Conservation (phyloP, 1,140 invertebrate species). For the Nephila pilipes region DNA sequence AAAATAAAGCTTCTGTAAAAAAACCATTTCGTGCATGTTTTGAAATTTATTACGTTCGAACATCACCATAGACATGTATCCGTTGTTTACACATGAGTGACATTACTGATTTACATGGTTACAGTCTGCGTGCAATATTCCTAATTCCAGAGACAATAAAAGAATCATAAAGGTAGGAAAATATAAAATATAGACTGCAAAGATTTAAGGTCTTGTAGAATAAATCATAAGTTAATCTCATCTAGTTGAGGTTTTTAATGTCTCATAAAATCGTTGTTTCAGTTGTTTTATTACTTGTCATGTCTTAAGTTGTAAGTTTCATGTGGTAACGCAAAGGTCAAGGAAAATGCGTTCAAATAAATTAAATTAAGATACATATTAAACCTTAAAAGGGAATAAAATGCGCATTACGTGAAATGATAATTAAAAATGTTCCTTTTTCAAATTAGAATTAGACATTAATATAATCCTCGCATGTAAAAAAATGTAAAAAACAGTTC, state of each 20-base stretch:
- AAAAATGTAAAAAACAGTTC: too few species aligned
- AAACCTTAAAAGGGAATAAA: too few species aligned
- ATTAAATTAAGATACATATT: neutral
- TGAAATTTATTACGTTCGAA: neutral
- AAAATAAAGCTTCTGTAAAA: too few species aligned
- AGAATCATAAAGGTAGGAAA: neutral
- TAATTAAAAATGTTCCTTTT: too few species aligned
- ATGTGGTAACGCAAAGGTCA: neutral
- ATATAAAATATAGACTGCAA: neutral
- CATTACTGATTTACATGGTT: neutral
- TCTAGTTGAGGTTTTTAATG: constrained; percentile 20
- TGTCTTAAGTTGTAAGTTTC: neutral
- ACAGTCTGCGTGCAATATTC: neutral
- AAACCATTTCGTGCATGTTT: too few species aligned
- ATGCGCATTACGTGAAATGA: too few species aligned
- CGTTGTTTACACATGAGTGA: neutral
- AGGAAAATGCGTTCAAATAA: neutral
- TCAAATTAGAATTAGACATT: too few species aligned
- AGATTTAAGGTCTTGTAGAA: neutral
- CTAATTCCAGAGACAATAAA: constrained; percentile 2
- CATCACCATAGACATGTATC: neutral
- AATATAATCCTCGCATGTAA: too few species aligned
- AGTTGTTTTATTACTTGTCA: constrained; percentile 30
- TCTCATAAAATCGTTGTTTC: constrained; percentile 24
- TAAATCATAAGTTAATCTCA: constrained; percentile 51